A percentile compares a stretch with the other conserved stretches of the same genome.
phyloP scores from a whole-genome alignment of 2,113 vertebrate species.

The Engraulis encrasicolus region DNA sequence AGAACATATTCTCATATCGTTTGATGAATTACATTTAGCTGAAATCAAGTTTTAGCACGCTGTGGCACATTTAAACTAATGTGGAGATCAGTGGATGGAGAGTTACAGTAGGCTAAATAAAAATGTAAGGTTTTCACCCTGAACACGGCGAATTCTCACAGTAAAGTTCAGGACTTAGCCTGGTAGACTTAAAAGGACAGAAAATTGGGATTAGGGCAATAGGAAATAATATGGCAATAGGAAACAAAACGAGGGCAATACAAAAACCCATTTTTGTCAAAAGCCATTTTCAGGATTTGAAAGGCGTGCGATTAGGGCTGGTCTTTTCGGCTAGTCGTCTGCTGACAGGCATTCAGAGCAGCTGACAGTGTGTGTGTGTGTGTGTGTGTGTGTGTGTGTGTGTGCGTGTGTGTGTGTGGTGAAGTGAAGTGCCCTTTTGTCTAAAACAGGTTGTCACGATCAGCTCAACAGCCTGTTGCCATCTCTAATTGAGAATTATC shows the following conservation, averaged over 20 bases:
- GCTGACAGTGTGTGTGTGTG: too few species aligned
- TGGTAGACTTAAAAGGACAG: background rate
- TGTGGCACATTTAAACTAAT: background rate
- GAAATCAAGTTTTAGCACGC: background rate
- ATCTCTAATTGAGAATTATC: background rate
- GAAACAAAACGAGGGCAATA: too few species aligned
- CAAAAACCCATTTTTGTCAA: too few species aligned
- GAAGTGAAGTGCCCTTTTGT: conserved; percentile 49
- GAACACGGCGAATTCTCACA: background rate
- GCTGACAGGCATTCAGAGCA: conserved; percentile 31
- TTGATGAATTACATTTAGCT: background rate
- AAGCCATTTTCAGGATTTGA: conserved; percentile 21
- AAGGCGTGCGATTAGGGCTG: conserved; percentile 29
- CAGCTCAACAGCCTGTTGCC: conserved; percentile 25
- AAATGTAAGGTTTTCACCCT: background rate
- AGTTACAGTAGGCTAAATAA: too few species aligned
- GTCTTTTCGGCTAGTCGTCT: conserved; percentile 26
- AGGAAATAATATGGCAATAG: too few species aligned
- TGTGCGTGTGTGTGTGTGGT: conserved; percentile 40
- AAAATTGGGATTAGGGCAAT: too few species aligned
- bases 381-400: too few species aligned
- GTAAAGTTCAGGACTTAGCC: background rate
- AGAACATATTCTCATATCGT: background rate
- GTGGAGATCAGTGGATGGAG: too few species aligned
- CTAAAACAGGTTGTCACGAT: conserved; percentile 40